These are phyloP conservation scores for Ennomos fuscantarius DNA, from an alignment of 2,888 invertebrate genomes.

Conservation along the genomic window DNA sequence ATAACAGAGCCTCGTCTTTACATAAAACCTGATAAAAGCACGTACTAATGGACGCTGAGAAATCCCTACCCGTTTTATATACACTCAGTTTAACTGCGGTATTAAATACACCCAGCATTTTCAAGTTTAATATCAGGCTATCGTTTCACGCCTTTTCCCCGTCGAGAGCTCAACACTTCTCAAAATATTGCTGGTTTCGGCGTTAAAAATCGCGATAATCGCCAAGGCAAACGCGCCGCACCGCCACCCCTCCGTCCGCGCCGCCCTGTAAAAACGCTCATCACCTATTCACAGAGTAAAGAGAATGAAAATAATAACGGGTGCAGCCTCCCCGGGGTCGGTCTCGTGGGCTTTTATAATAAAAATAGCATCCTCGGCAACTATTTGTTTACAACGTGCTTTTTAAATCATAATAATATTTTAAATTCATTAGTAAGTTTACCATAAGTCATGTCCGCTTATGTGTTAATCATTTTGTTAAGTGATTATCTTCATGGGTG, in stretches of 20 bases:
- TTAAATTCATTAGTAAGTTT: too few relatives aligned
- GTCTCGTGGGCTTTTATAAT: constrained; percentile 6
- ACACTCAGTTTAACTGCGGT: constrained; percentile 4
- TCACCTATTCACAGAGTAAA: constrained; percentile 37
- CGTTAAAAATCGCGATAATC: constrained; percentile 56
- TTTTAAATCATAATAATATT: too few relatives aligned
- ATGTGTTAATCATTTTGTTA: too few relatives aligned
- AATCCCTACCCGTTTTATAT: constrained; percentile 2
- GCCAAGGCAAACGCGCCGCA: constrained; percentile 47
- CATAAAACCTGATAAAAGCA: neutral
- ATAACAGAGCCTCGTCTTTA: neutral
- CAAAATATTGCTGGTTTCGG: constrained; percentile 47
- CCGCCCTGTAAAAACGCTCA: constrained; percentile 27
- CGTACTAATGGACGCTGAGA: neutral
- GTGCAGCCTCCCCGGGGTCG: constrained; percentile 13
- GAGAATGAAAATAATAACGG: constrained; percentile 34
- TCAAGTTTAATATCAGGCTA: constrained; percentile 23
- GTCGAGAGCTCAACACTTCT: constrained; percentile 26
- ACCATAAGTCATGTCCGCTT: too few relatives aligned
- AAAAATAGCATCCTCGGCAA: neutral
- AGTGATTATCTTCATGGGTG: neutral
- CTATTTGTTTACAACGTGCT: too few relatives aligned
- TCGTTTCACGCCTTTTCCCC: constrained; percentile 24
- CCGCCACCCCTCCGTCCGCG: constrained; percentile 17
- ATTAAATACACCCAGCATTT: constrained; percentile 13